Evolutionary conservation across 1,140 invertebrate genomes (phyloP), one percentile per base, ranked within the genome.

Genomic region (Brachionus plicatilis): DNA sequence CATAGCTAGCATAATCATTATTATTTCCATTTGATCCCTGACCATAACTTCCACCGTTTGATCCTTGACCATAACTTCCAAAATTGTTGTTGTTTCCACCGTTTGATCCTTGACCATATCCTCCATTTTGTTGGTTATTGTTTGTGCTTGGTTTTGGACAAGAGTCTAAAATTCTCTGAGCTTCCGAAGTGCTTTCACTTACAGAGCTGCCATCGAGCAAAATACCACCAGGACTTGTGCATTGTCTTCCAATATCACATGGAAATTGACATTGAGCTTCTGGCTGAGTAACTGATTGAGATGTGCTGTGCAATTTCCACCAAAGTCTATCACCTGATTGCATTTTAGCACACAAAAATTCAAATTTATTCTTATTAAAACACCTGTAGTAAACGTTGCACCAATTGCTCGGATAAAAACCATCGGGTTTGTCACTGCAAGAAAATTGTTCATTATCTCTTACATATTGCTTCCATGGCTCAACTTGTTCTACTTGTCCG

Each of bases 381-480:
- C 83, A 84, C 56, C 83, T 60, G 41, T 84, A 84, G 45, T 70
- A 84, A 0, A 84, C 83, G 43, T 84, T 84, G 12, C 83, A 84
- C 83, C 83, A 84, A 41, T 66, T 66, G 37, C 83, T 84, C 7
- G 66, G 14, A 65, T 84, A 84, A 29, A 84, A 84, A 24, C 83
- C 83, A 66, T 84, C 70, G 29, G 20, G 33, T 75, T 66, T 66
- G 37, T 29, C 83, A 53, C 0, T 11, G 43, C 83, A 84, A 14
- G 37, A 9, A 84, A 84, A 84, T 84, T 72, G 70, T 65, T 84
- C 83, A 75, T 66, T 66, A 37, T 72, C 41, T 75, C 66, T 29
- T 20, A 84, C 66, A 65, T 68, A 84, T 53, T 50, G n/a, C 43
- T 65, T 84, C 83, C 83, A 84, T 84, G 79, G 79, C 14, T 82